These are phyloP conservation scores for Chlamydotis undulata DNA, from an alignment of 2,113 vertebrate species.

Conservation along the genomic window DNA sequence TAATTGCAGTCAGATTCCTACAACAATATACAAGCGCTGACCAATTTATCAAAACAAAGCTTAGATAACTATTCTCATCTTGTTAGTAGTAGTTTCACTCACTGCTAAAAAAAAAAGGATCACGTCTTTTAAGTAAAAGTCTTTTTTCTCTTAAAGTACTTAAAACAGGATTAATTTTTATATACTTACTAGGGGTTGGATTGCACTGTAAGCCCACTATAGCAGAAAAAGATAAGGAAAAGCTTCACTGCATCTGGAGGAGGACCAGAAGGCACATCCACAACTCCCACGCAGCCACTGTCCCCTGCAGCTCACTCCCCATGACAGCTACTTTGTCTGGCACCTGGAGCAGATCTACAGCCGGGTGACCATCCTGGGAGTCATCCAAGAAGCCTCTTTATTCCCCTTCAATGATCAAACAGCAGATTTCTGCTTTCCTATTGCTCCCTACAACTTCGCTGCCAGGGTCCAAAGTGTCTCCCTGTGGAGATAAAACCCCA, in stretches of 20 bases:
- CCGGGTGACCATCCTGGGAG: fast-evolving
- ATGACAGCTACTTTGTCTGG: neutral
- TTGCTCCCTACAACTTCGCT: neutral
- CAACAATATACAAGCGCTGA: neutral
- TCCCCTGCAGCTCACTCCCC: neutral
- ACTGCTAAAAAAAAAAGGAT: neutral
- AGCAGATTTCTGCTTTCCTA: neutral
- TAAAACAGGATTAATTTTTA: neutral
- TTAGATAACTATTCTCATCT: neutral
- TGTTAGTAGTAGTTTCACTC: neutral
- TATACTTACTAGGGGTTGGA: neutral
- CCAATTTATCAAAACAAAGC: neutral
- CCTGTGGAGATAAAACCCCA: neutral
- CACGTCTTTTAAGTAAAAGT: neutral
- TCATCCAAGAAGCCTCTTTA: neutral
- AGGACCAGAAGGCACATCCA: neutral
- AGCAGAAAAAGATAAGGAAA: neutral
- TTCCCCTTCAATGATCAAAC: neutral
- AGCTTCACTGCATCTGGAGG: neutral
- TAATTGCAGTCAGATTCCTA: neutral
- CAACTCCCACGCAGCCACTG: neutral
- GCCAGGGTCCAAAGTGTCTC: neutral
- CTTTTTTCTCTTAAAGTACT: neutral
- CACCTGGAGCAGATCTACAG: neutral
- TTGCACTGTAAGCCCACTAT: neutral